Evolutionary conservation across 2,888 invertebrate species (phyloP), one percentile per base, ranked within the genome.

Genomic region (Leptothorax acervorum): DNA sequence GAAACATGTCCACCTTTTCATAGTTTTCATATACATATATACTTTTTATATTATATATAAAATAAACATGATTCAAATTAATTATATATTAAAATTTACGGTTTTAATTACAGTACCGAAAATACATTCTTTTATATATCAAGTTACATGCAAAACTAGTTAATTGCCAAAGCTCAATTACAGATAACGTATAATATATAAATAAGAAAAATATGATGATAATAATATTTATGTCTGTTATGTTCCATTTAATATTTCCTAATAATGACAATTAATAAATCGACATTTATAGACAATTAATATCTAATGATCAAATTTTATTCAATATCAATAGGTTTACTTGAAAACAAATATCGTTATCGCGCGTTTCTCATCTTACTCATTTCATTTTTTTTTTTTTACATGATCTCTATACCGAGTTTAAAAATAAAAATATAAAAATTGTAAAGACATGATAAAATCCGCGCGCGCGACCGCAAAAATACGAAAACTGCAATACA

Each of bases 361-460:
- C 70, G 35, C 12, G 11, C 23, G 0, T 23, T 70, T 70, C 31
- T 42, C n/a, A n/a, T 18, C 11, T 42, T 11, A 11, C 12, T 42
- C 15, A n/a, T 45, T 68, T 57, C 1, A 11, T 11, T 42, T n/a
- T 0, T 45, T 68, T 57, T 48, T 18, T 18, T 6, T 8, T 66
- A 23, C 23, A 23, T 35, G 1, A 42, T 53, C 12, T 55, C 8
- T 55, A 5, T 62, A 18, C 1, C 35, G n/a, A 78, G 55, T 68
- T 76, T 53, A 55, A 28, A 53, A 39, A 48, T 55, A 68, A 78
- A 53, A 51, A 42, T 42, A n/a, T 23, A 15, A 51, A 75, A 66
- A 66, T 28, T 45, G 3, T 42, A 23, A 23, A 42, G 12, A 62
- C n/a, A 39, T 8, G 48, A 42, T 55, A 15, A 57, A 71, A 60